A percentile compares a stretch with the other conserved stretches of the same genome.
Evolutionary conservation across 2,888 invertebrate species (phyloP).

Genomic region (Odontocolon sp.): DNA sequence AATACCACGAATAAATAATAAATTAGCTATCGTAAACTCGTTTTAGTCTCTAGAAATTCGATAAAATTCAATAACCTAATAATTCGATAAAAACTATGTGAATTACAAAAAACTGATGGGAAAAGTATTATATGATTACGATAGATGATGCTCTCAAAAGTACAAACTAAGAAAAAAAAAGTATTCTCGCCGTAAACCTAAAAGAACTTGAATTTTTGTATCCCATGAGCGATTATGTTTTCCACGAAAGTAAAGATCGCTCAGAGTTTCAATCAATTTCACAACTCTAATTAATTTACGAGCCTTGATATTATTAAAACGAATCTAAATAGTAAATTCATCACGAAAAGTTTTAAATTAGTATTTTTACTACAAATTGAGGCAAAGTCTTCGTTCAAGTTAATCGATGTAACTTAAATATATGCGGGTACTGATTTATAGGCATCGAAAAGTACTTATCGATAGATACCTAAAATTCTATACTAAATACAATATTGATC

Average conservation of each 20-base stretch:
- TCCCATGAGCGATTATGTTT: background rate
- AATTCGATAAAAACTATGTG: constrained; percentile 51
- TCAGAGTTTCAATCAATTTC: constrained; percentile 21
- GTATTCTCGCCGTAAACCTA: constrained; percentile 29
- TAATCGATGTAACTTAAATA: constrained; percentile 22
- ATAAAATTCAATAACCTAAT: constrained; percentile 48
- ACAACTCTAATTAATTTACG: constrained; percentile 27
- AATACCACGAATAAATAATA: constrained; percentile 63
- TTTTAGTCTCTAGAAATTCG: constrained; percentile 46
- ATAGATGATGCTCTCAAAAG: constrained; percentile 14
- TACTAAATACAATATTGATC: constrained; percentile 53
- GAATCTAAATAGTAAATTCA: constrained; percentile 30
- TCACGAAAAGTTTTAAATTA: constrained; percentile 37
- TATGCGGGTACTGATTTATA: constrained; percentile 20
- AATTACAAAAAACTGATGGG: constrained; percentile 48
- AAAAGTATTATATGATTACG: constrained; percentile 29
- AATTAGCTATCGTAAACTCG: constrained; percentile 50
- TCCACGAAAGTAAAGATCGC: background rate
- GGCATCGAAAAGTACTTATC: constrained; percentile 49
- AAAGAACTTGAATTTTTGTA: constrained; percentile 28
- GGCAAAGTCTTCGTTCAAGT: constrained; percentile 24
- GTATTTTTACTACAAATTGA: constrained; percentile 24
- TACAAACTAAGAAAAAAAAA: constrained; percentile 21
- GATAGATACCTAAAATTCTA: constrained; percentile 37
- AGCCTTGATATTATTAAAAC: constrained; percentile 35